Evolutionary conservation across 1,140 invertebrate species (phyloP).

Genomic region (Rhynchophorus ferrugineus): DNA sequence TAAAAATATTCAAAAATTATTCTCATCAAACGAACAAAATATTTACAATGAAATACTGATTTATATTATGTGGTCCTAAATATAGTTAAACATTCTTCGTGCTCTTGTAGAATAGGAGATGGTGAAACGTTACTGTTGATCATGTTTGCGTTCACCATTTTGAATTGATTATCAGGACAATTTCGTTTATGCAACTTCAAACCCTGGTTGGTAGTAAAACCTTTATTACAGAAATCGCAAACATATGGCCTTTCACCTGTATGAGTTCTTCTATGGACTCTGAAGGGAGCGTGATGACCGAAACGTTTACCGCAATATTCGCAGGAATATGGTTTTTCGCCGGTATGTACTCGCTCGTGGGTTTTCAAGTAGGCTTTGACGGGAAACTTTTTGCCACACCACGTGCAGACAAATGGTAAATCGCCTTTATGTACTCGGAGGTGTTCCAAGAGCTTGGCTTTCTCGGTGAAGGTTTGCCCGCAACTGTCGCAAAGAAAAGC

Average conservation of each 20-base stretch:
- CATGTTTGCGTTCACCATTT: constrained; percentile 4
- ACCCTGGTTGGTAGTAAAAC: constrained; percentile 41
- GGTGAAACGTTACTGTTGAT: too few species aligned
- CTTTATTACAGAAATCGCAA: constrained; percentile 59
- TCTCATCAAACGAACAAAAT: too few species aligned
- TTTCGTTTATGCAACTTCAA: constrained; percentile 16
- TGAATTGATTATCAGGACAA: constrained; percentile 11
- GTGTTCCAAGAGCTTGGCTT: constrained; percentile 51
- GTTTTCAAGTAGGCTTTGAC: constrained; percentile 49
- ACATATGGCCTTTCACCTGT: constrained; percentile 69
- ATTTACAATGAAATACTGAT: too few species aligned
- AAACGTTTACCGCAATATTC: constrained; percentile 67
- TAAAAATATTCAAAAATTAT: too few species aligned
- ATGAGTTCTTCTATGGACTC: constrained; percentile 49
- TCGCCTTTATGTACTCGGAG: constrained; percentile 50
- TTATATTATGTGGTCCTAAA: too few species aligned
- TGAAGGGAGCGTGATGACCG: constrained; percentile 60
- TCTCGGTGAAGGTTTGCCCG: constrained; percentile 48
- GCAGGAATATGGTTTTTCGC: constrained; percentile 58
- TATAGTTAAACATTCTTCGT: too few species aligned
- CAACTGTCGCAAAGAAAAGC: constrained; percentile 47
- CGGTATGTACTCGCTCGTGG: constrained; percentile 56
- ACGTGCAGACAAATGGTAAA: constrained; percentile 43
- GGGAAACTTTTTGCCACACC: constrained; percentile 45
- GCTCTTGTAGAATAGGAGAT: too few species aligned